These are phyloP conservation scores for Rhombomys opimus DNA, from an alignment of 2,113 vertebrate genomes.

Conservation along the genomic window DNA sequence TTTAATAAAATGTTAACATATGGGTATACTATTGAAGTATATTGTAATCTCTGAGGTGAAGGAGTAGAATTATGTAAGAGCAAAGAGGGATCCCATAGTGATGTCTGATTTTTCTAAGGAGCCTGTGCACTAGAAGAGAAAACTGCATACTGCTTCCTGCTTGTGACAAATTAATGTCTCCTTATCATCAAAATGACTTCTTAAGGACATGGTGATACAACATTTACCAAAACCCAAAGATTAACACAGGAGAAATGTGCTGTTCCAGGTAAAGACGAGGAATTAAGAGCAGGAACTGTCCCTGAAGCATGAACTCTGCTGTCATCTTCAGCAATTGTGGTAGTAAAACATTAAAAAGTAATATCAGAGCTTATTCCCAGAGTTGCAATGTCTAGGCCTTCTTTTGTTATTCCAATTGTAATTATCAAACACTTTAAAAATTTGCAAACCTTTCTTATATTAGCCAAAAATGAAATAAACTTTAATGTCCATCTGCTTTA, in stretches of 20 bases:
- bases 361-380: not conserved
- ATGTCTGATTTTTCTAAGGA: not conserved
- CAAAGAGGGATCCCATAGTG: not conserved
- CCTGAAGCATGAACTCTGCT: not conserved
- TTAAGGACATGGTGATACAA: not conserved
- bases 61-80: not conserved
- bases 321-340: not conserved
- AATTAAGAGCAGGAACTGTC: not conserved
- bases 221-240: not conserved
- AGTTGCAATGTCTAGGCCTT: not conserved
- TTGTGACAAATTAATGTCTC: not conserved
- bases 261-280: not conserved
- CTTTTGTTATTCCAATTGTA: not conserved
- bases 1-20: constrained; percentile 34
- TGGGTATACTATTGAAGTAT: not conserved
- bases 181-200: not conserved
- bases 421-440: not conserved
- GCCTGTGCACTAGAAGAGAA: not conserved
- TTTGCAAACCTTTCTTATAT: not conserved
- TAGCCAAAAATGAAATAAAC: not conserved
- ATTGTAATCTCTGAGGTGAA: not conserved
- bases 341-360: not conserved
- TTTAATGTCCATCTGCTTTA: not conserved
- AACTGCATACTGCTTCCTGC: not conserved
- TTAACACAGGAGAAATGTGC: not conserved